Evolutionary conservation across 2,888 invertebrate genomes (phyloP).

Genomic region (Lithophane ornitopus): DNA sequence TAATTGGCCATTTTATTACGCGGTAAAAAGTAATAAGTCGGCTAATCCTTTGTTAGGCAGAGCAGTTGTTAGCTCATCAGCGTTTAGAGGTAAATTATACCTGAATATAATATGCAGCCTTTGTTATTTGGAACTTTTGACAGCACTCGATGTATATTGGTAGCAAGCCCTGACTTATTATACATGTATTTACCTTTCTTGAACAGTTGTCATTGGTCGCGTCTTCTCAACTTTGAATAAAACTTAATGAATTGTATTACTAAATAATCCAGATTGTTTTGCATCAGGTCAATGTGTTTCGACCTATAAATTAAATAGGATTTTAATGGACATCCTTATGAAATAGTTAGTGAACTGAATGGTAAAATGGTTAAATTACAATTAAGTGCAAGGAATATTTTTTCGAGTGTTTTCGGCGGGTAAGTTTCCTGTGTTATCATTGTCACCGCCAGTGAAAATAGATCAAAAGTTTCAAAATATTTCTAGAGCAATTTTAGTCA

Average conservation of each 20-base stretch:
- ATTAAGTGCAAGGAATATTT: slow-evolving; percentile 17
- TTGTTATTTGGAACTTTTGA: slow-evolving; percentile 19
- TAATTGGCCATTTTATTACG: slow-evolving; percentile 41
- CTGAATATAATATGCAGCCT: slow-evolving; percentile 15
- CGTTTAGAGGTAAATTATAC: slow-evolving; percentile 31
- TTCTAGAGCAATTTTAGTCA: neutral
- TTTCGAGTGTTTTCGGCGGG: neutral
- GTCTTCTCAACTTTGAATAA: neutral
- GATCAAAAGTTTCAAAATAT: neutral
- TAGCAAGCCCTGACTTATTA: neutral
- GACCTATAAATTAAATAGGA: neutral
- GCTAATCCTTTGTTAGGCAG: slow-evolving; percentile 24
- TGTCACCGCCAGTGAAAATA: neutral
- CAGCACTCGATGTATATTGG: slow-evolving; percentile 29
- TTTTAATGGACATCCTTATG: neutral
- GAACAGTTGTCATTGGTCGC: neutral
- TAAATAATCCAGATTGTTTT: neutral
- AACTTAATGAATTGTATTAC: too few species aligned
- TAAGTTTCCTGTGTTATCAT: slow-evolving; percentile 23
- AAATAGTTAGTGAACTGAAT: neutral
- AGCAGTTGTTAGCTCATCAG: slow-evolving; percentile 31
- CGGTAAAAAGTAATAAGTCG: neutral
- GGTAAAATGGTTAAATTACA: slow-evolving; percentile 32
- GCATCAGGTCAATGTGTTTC: neutral
- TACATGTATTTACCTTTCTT: slow-evolving; percentile 7